Evolutionary conservation across 2,113 vertebrate genomes (phyloP).

Genomic region (Sardina pilchardus): DNA sequence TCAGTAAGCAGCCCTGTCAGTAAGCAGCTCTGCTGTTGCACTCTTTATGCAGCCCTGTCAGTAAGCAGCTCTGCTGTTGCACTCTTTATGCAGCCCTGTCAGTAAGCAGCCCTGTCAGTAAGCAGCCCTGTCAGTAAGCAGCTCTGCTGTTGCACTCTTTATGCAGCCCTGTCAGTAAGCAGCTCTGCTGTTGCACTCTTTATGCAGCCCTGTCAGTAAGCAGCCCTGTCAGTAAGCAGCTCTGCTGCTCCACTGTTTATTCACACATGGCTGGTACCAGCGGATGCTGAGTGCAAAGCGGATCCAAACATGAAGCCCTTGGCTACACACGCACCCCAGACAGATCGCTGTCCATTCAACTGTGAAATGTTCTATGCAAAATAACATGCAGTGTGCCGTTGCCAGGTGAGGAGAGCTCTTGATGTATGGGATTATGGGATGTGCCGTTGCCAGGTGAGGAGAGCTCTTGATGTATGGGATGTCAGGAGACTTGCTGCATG

Average conservation of each 20-base stretch:
- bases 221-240: too few species aligned
- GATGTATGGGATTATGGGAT: slow-evolving; percentile 53
- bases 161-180: not conserved
- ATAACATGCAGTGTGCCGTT: slow-evolving; percentile 42
- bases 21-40: not conserved
- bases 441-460: slow-evolving; percentile 60
- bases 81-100: not conserved
- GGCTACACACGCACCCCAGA: slow-evolving; percentile 37
- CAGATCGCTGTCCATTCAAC: slow-evolving; percentile 49
- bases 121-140: too few species aligned
- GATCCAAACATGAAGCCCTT: slow-evolving; percentile 17
- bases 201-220: not conserved
- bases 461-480: slow-evolving; percentile 51
- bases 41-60: not conserved
- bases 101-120: too few species aligned
- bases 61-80: not conserved
- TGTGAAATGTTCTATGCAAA: slow-evolving; percentile 64
- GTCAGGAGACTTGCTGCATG: slow-evolving; percentile 58
- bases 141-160: slow-evolving; percentile 8
- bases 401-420: slow-evolving; percentile 59
- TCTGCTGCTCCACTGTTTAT: slow-evolving; percentile 17
- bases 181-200: not conserved
- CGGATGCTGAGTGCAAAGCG: slow-evolving; percentile 14
- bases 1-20: too few species aligned
- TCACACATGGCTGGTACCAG: not conserved